phyloP scores from a whole-genome alignment of 2,888 invertebrate genomes.

The Isoperla grammatica region DNA sequence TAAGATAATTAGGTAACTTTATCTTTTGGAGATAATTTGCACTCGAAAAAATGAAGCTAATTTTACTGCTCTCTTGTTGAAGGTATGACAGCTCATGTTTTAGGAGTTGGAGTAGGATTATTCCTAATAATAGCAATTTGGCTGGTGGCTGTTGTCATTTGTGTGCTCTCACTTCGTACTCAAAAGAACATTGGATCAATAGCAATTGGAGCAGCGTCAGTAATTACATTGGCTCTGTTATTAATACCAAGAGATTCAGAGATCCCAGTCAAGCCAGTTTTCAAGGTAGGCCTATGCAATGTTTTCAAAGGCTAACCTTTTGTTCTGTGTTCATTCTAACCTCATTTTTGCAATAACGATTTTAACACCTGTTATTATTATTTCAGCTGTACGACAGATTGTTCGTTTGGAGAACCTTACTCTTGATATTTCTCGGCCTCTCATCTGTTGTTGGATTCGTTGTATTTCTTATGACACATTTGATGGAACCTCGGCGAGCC shows the following conservation, averaged over 20 bases:
- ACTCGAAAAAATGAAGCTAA: conserved; percentile 33
- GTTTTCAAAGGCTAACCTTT: too few species aligned
- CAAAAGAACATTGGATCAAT: conserved; percentile 60
- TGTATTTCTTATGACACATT: conserved; percentile 46
- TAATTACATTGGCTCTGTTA: conserved; percentile 54
- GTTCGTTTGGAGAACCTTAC: conserved; percentile 48
- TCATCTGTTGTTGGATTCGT: conserved; percentile 46
- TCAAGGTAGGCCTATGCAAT: conserved; percentile 47
- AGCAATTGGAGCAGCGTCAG: conserved; percentile 49
- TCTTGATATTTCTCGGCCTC: conserved; percentile 44
- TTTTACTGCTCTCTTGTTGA: conserved; percentile 20
- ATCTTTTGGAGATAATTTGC: neutral
- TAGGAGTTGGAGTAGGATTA: conserved; percentile 58
- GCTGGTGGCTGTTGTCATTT: conserved; percentile 56
- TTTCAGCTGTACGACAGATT: conserved; percentile 51
- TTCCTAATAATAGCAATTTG: conserved; percentile 60
- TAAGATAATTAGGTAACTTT: neutral
- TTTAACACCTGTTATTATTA: conserved; percentile 27
- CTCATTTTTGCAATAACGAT: conserved; percentile 6
- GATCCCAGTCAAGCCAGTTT: conserved; percentile 37
- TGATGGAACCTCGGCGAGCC: conserved; percentile 47
- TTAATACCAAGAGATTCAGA: conserved; percentile 52
- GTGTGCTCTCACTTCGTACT: conserved; percentile 58
- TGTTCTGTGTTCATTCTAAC: conserved; percentile 13
- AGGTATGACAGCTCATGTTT: conserved; percentile 42